Evolutionary conservation across 2,113 vertebrate genomes (phyloP).

Genomic region (Nansenia antarctica): DNA sequence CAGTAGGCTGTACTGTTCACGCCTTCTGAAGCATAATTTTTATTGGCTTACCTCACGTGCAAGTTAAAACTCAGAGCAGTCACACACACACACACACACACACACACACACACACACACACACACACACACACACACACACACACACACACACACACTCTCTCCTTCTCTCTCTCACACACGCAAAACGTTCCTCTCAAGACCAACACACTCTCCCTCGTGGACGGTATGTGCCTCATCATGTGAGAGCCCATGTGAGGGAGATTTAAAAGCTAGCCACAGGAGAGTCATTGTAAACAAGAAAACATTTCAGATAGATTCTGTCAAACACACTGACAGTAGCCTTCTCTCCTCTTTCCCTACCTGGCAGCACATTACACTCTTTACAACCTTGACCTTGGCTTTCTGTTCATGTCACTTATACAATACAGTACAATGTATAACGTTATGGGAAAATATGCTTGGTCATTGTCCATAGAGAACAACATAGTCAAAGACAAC

Average conservation of each 20-base stretch:
- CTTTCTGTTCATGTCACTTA: conserved; percentile 1
- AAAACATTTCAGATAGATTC: neutral
- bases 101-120: too few species aligned
- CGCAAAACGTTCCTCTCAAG: conserved; percentile 10
- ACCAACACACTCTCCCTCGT: conserved; percentile 37
- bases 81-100: too few species aligned
- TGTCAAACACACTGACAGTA: neutral
- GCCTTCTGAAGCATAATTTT: too few species aligned
- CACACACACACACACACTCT: neutral
- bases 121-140: too few species aligned
- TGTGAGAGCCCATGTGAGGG: conserved; percentile 70
- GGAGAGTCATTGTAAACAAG: conserved; percentile 52
- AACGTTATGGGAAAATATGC: too few species aligned
- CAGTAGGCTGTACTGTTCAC: too few species aligned
- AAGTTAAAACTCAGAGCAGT: too few species aligned
- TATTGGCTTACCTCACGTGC: too few species aligned
- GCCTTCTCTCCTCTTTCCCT: neutral
- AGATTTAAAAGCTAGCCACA: conserved; percentile 63
- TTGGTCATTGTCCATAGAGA: too few species aligned
- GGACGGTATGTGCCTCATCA: conserved; percentile 59
- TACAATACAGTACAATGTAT: too few species aligned
- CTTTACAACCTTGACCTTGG: neutral
- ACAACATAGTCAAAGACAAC: too few species aligned
- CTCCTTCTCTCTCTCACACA: conserved; percentile 1
- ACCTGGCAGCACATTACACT: conserved; percentile 1